Evolutionary conservation across 2,113 vertebrate species (phyloP).

Genomic region (Calidris pugnax): DNA sequence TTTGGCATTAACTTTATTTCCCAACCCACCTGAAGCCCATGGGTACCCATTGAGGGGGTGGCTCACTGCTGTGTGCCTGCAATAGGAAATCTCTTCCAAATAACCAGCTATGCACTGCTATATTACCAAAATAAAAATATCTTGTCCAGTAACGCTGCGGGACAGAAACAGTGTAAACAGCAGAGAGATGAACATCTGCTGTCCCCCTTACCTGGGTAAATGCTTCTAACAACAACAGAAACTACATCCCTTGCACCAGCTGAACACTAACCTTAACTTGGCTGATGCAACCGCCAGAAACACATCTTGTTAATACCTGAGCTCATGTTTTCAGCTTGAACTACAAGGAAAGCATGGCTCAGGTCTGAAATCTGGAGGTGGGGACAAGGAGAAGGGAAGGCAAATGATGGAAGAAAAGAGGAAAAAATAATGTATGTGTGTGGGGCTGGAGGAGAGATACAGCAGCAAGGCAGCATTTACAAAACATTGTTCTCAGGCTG

Average conservation of each 20-base stretch:
- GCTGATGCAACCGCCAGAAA: fast-evolving
- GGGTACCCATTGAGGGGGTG: no score
- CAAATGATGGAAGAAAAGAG: background rate
- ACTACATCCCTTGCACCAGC: background rate
- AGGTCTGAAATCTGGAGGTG: background rate
- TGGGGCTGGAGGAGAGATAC: background rate
- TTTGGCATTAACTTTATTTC: no score
- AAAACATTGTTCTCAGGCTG: background rate
- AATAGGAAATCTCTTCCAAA: background rate
- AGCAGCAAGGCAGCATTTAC: background rate
- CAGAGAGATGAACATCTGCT: background rate
- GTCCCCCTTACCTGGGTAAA: no score
- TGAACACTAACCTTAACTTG: background rate
- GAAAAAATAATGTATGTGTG: fast-evolving
- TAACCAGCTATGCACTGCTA: background rate
- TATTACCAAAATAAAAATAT: no score
- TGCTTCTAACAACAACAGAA: background rate
- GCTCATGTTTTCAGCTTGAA: background rate
- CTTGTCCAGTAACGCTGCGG: background rate
- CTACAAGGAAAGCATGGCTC: background rate
- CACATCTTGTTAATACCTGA: fast-evolving
- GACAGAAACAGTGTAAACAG: background rate
- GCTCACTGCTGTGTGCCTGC: background rate
- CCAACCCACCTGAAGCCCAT: background rate
- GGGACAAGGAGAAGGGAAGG: background rate